phyloP scores from a whole-genome alignment of 1,140 invertebrate genomes.

The Hypothenemus hampei region DNA sequence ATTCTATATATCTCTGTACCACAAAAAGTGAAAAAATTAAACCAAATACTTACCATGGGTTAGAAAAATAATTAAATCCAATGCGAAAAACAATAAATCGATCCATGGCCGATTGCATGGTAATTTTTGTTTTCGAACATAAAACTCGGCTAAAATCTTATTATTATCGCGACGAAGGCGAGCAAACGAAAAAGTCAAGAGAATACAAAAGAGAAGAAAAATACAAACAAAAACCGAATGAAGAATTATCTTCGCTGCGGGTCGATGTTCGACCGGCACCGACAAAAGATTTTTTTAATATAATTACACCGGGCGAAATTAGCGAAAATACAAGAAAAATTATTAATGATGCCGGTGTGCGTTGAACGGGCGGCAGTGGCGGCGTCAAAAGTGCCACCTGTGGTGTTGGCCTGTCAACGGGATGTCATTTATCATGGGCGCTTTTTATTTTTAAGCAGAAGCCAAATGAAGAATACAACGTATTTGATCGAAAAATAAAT shows the following conservation, averaged over 20 bases:
- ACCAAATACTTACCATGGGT: too few species aligned
- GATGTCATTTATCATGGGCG: constrained; percentile 16
- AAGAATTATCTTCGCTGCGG: constrained; percentile 7
- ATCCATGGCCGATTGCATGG: too few species aligned
- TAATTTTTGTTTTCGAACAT: too few species aligned
- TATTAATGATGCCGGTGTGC: too few species aligned
- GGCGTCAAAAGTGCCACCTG: constrained; percentile 15
- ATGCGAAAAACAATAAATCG: too few species aligned
- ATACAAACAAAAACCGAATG: background rate
- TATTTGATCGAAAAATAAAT: background rate
- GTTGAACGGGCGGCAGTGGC: background rate
- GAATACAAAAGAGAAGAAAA: background rate
- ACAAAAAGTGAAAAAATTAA: too few species aligned
- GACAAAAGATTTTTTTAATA: constrained; percentile 1
- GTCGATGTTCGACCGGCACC: background rate
- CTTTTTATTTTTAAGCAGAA: constrained; percentile 5
- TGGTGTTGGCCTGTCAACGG: constrained; percentile 17
- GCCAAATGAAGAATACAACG: background rate
- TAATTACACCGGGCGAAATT: constrained; percentile 8
- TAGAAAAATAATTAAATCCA: too few species aligned
- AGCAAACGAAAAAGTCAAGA: too few species aligned
- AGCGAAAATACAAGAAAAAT: constrained; percentile 14
- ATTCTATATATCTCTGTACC: too few species aligned
- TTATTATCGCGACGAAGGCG: too few species aligned
- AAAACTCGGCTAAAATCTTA: too few species aligned